Base-by-base conservation (phyloP, 2,888 invertebrate species). In the Byasa hedistus region DNA sequence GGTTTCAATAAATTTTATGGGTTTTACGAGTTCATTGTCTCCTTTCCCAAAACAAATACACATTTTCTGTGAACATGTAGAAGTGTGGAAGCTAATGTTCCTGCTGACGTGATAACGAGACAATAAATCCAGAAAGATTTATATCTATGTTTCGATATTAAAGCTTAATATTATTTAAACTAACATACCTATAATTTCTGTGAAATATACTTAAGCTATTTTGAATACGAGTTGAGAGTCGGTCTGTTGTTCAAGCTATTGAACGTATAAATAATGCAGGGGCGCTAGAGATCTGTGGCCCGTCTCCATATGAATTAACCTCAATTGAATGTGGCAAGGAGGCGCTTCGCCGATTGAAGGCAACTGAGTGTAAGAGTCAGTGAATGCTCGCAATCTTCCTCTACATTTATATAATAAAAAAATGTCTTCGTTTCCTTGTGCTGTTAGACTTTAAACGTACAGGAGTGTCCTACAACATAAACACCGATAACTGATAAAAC, bases 261-360 rank as follows among this genome's bases (percentile, higher is more conserved):
- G 87, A 85, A 86, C 85, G 83, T 84, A 86, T 86, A 87, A 85
- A 89, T 87, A 86, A 86, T 83, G 85, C 82, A 85, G 85, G 86
- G 88, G 87, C 85, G 85, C 86, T 86, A 84, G 85, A 82, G 86
- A 86, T 89, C 87, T 85, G 84, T 88, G 85, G 83, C 80, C 85
- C 84, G 88, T 85, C 89, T 90, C 85, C 84, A 82, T 86, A 86
- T 78, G 81, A 91, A 90, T 91, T 91, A 90, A 91, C 91, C 91
- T 89, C 91, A 91, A 91, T 91, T 91, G 91, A 91, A 82, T 79
- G 84, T 79, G 81, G 79, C 84, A 85, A 85, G 86, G 79, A 89
- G 89, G 89, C 89, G 87, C 88, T 89, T 86, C 84, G 86, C 84
- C 90, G 88, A 90, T 91, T 91, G 90, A 89, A 89, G 83, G 83